phyloP scores from a whole-genome alignment of 2,113 vertebrate genomes.

The Coryphaenoides rupestris region DNA sequence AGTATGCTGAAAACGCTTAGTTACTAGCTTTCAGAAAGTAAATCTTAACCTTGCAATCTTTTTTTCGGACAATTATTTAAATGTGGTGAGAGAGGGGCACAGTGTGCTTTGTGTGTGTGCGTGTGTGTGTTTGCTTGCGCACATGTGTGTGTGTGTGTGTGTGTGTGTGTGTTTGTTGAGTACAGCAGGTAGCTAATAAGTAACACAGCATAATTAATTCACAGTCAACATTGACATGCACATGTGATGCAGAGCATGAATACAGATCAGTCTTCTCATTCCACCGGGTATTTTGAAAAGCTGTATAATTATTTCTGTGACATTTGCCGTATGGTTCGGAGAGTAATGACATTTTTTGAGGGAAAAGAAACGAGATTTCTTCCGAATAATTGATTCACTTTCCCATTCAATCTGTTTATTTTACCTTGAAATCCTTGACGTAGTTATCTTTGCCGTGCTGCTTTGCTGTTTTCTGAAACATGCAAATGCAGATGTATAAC shows the following conservation, averaged over 20 bases:
- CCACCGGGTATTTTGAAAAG: slow-evolving; percentile 50
- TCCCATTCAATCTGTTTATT: slow-evolving; percentile 31
- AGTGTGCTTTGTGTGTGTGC: slow-evolving; percentile 40
- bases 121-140: slow-evolving; percentile 18
- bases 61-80: slow-evolving; percentile 33
- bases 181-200: slow-evolving; percentile 31
- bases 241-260: slow-evolving; percentile 46
- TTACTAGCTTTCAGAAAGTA: not conserved
- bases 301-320: slow-evolving; percentile 46
- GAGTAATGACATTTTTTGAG: slow-evolving; percentile 50
- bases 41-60: slow-evolving; percentile 39
- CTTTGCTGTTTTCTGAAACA: slow-evolving; percentile 18
- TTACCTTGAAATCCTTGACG: slow-evolving; percentile 3
- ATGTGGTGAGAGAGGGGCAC: slow-evolving; percentile 35
- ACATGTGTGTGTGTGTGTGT: not conserved
- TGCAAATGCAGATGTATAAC: slow-evolving; percentile 9
- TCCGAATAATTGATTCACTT: slow-evolving; percentile 43
- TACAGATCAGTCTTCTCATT: slow-evolving; percentile 50
- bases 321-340: slow-evolving; percentile 39
- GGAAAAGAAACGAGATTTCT: slow-evolving; percentile 46
- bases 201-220: slow-evolving; percentile 50
- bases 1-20: not conserved
- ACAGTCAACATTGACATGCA: slow-evolving; percentile 47
- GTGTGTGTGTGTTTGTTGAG: slow-evolving; percentile 13
- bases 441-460: slow-evolving; percentile 5